Evolutionary conservation across 2,888 invertebrate genomes (phyloP).

Genomic region (Hyalella azteca): DNA sequence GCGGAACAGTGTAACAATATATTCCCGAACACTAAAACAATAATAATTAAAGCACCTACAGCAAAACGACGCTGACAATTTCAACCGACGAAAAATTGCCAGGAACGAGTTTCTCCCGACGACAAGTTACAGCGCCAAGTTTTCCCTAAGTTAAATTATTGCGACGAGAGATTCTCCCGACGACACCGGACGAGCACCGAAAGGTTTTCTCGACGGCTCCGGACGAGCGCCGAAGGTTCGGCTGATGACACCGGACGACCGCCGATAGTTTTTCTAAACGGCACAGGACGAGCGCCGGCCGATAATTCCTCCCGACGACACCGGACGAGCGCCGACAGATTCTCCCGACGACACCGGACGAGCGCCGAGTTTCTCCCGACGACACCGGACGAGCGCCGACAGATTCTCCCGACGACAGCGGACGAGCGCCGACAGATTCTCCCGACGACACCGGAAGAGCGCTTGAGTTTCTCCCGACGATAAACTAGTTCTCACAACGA

Average conservation of each 20-base stretch:
- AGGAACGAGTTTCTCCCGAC: neutral
- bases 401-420: neutral
- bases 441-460: slow-evolving; percentile 7
- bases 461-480: neutral
- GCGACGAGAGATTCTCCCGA: neutral
- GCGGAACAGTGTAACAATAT: no score
- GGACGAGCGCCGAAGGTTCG: neutral
- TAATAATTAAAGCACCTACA: no score
- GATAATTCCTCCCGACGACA: neutral
- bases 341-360: slow-evolving; percentile 3
- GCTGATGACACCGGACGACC: neutral
- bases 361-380: neutral
- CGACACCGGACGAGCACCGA: neutral
- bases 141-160: no score
- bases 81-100: neutral
- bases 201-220: neutral
- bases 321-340: neutral
- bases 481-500: no score
- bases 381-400: neutral
- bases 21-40: no score
- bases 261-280: neutral
- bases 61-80: neutral
- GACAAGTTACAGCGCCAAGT: no score
- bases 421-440: neutral
- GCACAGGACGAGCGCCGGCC: neutral